Percentiles rank a stretch among this genome's conserved stretches.
Evolutionary conservation across 37 sponge, comb jelly and placozoan genomes (phyloP).

Genomic region (Theonella swinhoei): DNA sequence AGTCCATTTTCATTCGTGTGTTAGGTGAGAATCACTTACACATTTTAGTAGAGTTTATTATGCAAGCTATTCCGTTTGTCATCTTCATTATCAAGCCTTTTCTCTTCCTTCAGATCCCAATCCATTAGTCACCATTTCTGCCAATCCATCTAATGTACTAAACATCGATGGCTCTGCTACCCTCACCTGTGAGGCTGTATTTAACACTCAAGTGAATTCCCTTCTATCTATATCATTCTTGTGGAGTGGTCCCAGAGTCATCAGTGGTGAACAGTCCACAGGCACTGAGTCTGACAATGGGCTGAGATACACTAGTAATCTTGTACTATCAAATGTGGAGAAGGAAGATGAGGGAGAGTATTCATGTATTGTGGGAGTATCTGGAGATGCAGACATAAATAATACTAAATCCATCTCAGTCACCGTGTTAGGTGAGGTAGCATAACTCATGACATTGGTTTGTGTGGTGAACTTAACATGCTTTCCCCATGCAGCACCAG

Average conservation of each 20-base stretch:
- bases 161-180: neutral
- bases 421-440: too few relatives aligned
- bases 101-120: neutral
- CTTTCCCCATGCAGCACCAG: too few relatives aligned
- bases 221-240: neutral
- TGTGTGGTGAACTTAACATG: too few relatives aligned
- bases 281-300: neutral
- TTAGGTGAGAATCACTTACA: neutral
- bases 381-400: neutral
- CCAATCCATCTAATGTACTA: too few relatives aligned
- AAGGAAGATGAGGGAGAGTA: neutral
- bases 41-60: too few relatives aligned
- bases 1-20: neutral
- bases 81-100: too few relatives aligned
- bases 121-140: neutral
- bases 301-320: neutral
- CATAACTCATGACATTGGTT: too few relatives aligned
- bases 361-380: neutral
- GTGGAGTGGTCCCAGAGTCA: neutral
- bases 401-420: too few relatives aligned
- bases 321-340: neutral
- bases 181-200: neutral
- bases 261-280: neutral
- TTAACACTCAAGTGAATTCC: neutral
- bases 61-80: too few relatives aligned